Evolutionary conservation across 2,113 vertebrate genomes (phyloP).

Genomic region (Xyrauchen texanus): DNA sequence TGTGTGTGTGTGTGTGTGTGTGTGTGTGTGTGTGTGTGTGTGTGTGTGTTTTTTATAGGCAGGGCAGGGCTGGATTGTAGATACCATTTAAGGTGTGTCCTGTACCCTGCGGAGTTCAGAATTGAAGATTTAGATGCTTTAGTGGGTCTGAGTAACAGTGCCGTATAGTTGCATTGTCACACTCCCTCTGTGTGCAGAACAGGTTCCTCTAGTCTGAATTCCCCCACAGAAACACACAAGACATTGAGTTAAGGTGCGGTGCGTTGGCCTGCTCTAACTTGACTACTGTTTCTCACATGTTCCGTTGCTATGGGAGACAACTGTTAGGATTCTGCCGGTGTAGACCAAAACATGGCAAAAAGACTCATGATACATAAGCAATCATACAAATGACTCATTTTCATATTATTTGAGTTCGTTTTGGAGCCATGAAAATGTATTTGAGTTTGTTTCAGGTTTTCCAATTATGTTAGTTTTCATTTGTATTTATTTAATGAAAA

Average conservation of each 20-base stretch:
- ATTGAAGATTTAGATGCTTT: slow-evolving; percentile 38
- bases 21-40: not conserved
- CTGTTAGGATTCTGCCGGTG: not conserved
- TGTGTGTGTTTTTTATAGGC: not conserved
- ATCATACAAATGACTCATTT: too few relatives aligned
- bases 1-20: not conserved
- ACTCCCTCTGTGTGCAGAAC: slow-evolving; percentile 56
- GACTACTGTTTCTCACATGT: slow-evolving; percentile 42
- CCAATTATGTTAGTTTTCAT: too few relatives aligned
- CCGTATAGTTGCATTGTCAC: slow-evolving; percentile 44
- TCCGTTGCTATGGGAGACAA: not conserved
- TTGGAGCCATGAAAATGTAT: too few relatives aligned
- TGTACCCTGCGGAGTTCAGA: slow-evolving; percentile 35
- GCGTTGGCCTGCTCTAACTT: slow-evolving; percentile 66
- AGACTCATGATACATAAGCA: too few relatives aligned
- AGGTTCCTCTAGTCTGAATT: slow-evolving; percentile 73
- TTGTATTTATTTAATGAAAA: too few relatives aligned
- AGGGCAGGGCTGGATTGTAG: slow-evolving; percentile 37
- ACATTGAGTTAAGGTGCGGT: slow-evolving; percentile 39
- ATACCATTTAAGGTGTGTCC: slow-evolving; percentile 46
- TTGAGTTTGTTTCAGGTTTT: too few relatives aligned
- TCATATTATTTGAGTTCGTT: too few relatives aligned
- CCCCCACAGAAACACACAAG: not conserved
- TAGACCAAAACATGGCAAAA: not conserved
- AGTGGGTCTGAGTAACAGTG: slow-evolving; percentile 36